A percentile compares a stretch with the other conserved stretches of the same genome.
phyloP scores from a whole-genome alignment of 1,140 invertebrate species.

The Drosophila malerkotliana region DNA sequence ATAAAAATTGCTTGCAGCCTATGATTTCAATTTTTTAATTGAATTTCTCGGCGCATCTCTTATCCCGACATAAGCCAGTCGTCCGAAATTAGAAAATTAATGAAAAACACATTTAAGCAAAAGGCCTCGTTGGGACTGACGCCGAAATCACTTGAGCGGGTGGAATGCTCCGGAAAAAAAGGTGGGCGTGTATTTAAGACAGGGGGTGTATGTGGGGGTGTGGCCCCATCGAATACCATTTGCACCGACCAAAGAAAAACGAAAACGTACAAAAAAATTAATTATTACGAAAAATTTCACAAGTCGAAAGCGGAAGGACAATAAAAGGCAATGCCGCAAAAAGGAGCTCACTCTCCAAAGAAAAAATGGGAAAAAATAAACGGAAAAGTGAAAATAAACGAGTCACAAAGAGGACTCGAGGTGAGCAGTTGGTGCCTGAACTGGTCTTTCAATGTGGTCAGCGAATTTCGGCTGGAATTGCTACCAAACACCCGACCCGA shows the following conservation, averaged over 20 bases:
- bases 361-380: conserved; percentile 20
- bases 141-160: conserved; percentile 68
- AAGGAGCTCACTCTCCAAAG: conserved; percentile 23
- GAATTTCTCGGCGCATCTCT: conserved; percentile 47
- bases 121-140: conserved; percentile 27
- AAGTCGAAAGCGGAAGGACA: conserved; percentile 74
- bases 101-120: conserved; percentile 64
- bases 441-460: conserved; percentile 75
- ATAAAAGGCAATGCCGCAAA: conserved; percentile 62
- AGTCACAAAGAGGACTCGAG: conserved; percentile 49
- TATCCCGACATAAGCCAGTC: conserved; percentile 59
- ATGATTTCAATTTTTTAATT: conserved; percentile 55
- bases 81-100: conserved; percentile 74
- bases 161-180: conserved; percentile 38
- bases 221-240: conserved; percentile 23
- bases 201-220: conserved; percentile 5
- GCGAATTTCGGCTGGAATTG: conserved; percentile 30
- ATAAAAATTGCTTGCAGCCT: conserved; percentile 22
- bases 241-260: conserved; percentile 31
- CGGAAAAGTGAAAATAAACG: conserved; percentile 49
- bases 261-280: conserved; percentile 66
- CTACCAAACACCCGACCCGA: neutral
- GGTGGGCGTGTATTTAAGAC: conserved; percentile 3
- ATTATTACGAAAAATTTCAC: conserved; percentile 78
- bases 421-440: conserved; percentile 46